Percentiles rank a stretch among this genome's conserved stretches.
phyloP scores from a whole-genome alignment of 2,888 invertebrate genomes.

The Drosophila subsilvestris region DNA sequence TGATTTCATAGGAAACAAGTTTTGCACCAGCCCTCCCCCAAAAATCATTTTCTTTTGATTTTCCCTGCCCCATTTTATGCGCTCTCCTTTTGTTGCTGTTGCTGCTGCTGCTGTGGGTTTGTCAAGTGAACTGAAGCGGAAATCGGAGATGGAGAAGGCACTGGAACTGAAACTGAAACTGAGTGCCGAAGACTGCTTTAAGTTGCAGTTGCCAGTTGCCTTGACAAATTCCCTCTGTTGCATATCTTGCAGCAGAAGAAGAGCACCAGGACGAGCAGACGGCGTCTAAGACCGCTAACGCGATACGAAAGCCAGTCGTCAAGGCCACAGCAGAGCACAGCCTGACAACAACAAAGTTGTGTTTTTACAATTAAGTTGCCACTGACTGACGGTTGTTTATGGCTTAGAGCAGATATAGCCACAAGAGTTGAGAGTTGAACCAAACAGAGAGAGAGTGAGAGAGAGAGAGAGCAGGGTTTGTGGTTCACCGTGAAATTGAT shows the following conservation, averaged over 20 bases:
- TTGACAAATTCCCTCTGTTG: conserved; percentile 41
- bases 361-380: conserved; percentile 67
- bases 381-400: conserved; percentile 42
- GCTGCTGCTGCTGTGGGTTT: not conserved
- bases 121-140: conserved; percentile 27
- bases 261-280: conserved; percentile 8
- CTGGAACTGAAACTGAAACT: conserved; percentile 2
- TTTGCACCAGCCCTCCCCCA: not conserved
- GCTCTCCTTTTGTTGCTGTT: not conserved
- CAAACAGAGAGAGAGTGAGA: too few relatives aligned
- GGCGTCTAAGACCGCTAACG: conserved; percentile 21
- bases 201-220: conserved; percentile 28
- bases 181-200: conserved; percentile 21
- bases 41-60: conserved; percentile 6
- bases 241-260: conserved; percentile 31
- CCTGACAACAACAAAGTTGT: conserved; percentile 34
- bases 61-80: not conserved
- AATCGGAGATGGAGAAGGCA: not conserved
- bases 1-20: conserved; percentile 49
- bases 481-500: conserved; percentile 68
- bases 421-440: not conserved
- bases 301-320: conserved; percentile 23
- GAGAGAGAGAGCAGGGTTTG: not conserved
- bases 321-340: conserved; percentile 1
- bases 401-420: conserved; percentile 11